Conservation (phyloP, 2,113 vertebrate species). For the Alexandromys fortis region DNA sequence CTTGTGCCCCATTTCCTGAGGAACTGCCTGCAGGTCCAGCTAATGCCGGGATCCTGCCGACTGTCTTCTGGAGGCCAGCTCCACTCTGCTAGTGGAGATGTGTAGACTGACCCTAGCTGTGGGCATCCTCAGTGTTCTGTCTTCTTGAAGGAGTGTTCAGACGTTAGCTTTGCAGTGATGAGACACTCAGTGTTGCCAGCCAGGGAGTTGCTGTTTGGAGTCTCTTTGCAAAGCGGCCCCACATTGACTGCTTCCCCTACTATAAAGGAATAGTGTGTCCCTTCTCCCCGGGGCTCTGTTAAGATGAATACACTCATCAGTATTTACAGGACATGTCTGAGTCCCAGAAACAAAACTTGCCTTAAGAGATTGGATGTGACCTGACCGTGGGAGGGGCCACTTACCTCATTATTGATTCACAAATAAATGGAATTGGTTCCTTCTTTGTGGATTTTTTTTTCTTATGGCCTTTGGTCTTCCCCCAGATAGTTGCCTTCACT, state of each 20-base stretch:
- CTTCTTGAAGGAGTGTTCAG: not conserved
- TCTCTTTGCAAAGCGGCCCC: not conserved
- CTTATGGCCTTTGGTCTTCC: constrained; percentile 31
- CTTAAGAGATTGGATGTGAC: not conserved
- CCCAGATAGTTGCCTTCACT: constrained; percentile 58
- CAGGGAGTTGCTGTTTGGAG: not conserved
- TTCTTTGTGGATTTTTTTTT: not conserved
- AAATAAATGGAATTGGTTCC: constrained; percentile 27
- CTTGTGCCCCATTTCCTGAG: not conserved
- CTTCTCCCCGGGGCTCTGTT: not conserved
- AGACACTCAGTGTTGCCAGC: not conserved
- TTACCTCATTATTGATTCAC: constrained; percentile 35
- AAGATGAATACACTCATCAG: not conserved
- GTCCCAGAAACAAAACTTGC: not conserved
- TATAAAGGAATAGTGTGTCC: not conserved
- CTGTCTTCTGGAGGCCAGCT: not conserved
- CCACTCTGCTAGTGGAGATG: not conserved
- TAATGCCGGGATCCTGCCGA: not conserved
- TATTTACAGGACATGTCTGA: constrained; percentile 7
- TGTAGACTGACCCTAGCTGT: not conserved
- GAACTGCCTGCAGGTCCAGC: not conserved
- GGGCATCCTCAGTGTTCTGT: no score
- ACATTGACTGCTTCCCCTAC: not conserved
- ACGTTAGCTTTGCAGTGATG: not conserved
- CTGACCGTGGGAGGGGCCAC: not conserved